Evolutionary conservation across 2,797 vertebrate genomes (phyloP), one percentile per base, ranked within the genome.

Genomic region (Sylvilagus floridanus): DNA sequence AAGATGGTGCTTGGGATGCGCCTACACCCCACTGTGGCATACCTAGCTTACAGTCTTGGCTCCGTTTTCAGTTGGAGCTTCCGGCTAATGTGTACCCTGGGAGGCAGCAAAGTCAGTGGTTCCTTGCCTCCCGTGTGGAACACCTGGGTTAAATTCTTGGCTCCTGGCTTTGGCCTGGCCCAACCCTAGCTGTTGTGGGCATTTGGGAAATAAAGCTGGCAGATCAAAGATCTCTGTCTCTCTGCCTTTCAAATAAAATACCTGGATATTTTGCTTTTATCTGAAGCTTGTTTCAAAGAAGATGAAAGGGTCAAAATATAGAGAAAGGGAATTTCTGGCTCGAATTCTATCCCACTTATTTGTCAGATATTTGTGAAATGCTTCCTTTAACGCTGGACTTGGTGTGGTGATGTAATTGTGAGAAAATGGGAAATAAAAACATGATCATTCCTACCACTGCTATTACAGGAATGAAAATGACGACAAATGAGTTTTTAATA

Each of bases 341-440:
- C 28, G 73, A 88, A n/a, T 26, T 19, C 35, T 17, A 17, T n/a
- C 72, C 57, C 2, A 54, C 84, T 72, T 62, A 8, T 47, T 47
- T 78, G 57, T 52, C 24, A 32, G 30, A 17, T 73, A 28, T 81
- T 68, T 62, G 12, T 16, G 6, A 60, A 35, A 8, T 10, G 14
- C 60, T 83, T 54, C 2, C n/a, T 30, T 72, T 88, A 68, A 32
- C 35, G 16, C 54, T 72, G 21, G 63, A 8, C 12, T 1, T 57
- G 26, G 8, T n/a, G 9, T 30, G 24, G 17, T 0, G 3, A 26
- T 16, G 7, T 6, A 5, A 16, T 0, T 7, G 7, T 3, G 14
- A 72, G 19, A 14, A 37, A 84, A 28, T 12, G 14, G 17, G 22
- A 10, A 21, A 47, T 9, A 24, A 10, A 0, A 7, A 2, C 21